Conservation (phyloP, 2,113 vertebrate genomes). For the Lepisosteus oculatus region DNA sequence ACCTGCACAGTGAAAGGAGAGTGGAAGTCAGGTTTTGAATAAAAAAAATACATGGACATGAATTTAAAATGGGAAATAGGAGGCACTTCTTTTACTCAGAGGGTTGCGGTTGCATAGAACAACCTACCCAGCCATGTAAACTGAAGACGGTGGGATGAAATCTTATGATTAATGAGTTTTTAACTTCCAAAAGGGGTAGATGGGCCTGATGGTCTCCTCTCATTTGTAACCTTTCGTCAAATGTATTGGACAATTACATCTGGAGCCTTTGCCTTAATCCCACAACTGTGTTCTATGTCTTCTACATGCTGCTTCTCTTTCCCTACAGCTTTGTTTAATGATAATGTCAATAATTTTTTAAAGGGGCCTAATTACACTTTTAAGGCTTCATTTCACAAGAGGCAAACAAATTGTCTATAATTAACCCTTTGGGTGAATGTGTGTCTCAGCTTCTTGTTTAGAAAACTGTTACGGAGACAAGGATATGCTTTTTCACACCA, state of each 20-base stretch:
- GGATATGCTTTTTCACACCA: background rate
- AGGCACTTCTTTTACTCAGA: too few species aligned
- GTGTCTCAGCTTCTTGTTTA: background rate
- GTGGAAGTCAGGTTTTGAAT: too few species aligned
- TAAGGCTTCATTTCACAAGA: conserved; percentile 40
- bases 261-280: background rate
- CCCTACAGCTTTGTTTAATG: conserved; percentile 43
- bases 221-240: background rate
- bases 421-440: conserved; percentile 15
- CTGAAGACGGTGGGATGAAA: too few species aligned
- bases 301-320: background rate
- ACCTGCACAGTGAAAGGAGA: background rate
- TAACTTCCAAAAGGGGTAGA: too few species aligned
- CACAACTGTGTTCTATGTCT: conserved; percentile 3
- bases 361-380: conserved; percentile 48
- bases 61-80: too few species aligned
- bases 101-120: too few species aligned
- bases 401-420: conserved; percentile 11
- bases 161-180: too few species aligned
- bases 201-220: too few species aligned
- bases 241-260: conserved; percentile 2
- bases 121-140: too few species aligned
- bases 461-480: background rate
- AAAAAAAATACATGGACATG: too few species aligned
- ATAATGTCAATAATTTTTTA: conserved; percentile 36